Conservation (phyloP, 2,113 vertebrate genomes). For the Perca fluviatilis region DNA sequence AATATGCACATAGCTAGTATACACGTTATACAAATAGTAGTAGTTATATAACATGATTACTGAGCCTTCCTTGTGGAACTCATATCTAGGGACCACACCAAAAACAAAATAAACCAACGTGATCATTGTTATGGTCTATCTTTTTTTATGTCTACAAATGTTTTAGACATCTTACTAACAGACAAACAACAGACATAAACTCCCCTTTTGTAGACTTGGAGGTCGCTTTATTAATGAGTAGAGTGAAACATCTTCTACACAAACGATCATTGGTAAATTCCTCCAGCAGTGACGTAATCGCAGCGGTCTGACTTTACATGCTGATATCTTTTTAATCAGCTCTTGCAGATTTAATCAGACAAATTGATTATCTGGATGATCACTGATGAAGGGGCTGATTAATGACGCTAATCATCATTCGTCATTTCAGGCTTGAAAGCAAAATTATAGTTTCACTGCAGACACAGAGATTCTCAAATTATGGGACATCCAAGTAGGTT, state of each 20-base stretch:
- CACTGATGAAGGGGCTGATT: neutral
- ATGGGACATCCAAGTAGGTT: neutral
- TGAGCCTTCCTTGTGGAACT: neutral
- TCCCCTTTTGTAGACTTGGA: neutral
- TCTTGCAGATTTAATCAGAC: slow-evolving; percentile 1
- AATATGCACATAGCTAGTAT: too few relatives aligned
- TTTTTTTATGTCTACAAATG: neutral
- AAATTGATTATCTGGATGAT: neutral
- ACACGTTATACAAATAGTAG: neutral
- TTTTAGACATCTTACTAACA: neutral
- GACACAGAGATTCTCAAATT: neutral
- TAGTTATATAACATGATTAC: neutral
- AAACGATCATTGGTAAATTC: slow-evolving; percentile 36
- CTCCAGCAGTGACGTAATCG: neutral
- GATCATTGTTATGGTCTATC: neutral
- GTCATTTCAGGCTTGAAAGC: neutral
- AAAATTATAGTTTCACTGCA: neutral
- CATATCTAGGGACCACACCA: neutral
- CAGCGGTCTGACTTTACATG: neutral
- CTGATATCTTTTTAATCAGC: slow-evolving; percentile 10
- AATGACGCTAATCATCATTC: neutral
- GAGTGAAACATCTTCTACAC: neutral
- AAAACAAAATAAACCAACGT: neutral
- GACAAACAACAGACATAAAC: neutral
- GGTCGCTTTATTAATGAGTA: neutral